These are phyloP conservation scores for Branchinecta lindahli DNA, from an alignment of 1,140 invertebrate genomes.

Conservation along the genomic window DNA sequence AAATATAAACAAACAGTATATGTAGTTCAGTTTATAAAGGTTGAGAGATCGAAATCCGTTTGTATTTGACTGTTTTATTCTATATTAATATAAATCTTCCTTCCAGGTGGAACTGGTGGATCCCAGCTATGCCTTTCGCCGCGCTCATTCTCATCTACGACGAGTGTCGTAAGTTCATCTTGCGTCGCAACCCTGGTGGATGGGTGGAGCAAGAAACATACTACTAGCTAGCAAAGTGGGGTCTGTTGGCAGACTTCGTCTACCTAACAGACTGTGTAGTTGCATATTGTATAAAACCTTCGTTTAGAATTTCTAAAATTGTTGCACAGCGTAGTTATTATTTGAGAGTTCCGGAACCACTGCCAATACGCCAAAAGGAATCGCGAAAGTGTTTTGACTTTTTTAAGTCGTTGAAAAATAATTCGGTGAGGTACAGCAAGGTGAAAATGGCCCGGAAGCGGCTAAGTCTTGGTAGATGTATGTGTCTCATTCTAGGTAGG, in stretches of 20 bases:
- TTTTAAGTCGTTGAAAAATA: neutral
- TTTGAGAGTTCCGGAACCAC: neutral
- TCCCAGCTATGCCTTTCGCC: conserved; percentile 91
- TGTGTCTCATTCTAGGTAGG: neutral
- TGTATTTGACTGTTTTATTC: too few species aligned
- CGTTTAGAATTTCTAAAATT: too few species aligned
- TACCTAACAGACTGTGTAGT: too few species aligned
- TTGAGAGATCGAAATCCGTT: too few species aligned
- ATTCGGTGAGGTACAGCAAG: neutral
- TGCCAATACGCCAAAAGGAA: neutral
- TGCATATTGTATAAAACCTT: too few species aligned
- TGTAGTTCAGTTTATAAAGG: too few species aligned
- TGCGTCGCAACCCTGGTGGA: conserved; percentile 89
- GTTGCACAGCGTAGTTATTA: neutral
- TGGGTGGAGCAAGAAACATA: conserved; percentile 98
- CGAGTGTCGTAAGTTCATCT: conserved; percentile 85
- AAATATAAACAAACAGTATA: too few species aligned
- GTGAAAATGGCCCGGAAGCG: neutral
- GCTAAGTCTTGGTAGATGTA: neutral
- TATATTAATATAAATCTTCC: too few species aligned
- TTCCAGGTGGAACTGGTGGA: conserved; percentile 92
- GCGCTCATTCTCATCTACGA: conserved; percentile 95
- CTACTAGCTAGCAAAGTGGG: conserved; percentile 49
- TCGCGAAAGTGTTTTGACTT: neutral
- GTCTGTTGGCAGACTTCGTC: too few species aligned